These are phyloP conservation scores for Drosophila aff. DNA, from an alignment of 1,140 invertebrate genomes.

Conservation along the genomic window DNA sequence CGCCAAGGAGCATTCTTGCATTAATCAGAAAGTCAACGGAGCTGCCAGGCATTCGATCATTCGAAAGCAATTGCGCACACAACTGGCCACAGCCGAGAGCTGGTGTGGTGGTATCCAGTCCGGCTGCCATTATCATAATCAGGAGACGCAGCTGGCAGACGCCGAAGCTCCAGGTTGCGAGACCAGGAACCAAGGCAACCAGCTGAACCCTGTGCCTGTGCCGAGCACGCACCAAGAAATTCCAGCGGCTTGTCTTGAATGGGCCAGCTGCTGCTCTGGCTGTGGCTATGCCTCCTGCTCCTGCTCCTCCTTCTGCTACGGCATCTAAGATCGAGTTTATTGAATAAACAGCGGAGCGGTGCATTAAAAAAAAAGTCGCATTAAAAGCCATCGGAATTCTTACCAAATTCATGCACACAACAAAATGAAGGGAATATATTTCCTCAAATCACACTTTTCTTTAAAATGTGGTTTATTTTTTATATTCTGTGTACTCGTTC, in stretches of 20 bases:
- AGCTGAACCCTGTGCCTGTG: conserved; percentile 71
- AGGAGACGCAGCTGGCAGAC: conserved; percentile 76
- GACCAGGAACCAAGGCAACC: conserved; percentile 23
- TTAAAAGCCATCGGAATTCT: conserved; percentile 4
- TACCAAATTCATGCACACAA: conserved; percentile 8
- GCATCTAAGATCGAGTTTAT: conserved; percentile 76
- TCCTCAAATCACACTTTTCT: background rate
- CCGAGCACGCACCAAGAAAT: conserved; percentile 84
- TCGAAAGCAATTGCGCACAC: conserved; percentile 73
- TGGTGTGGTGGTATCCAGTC: conserved; percentile 25
- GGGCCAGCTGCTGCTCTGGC: conserved; percentile 50
- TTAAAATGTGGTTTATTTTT: background rate
- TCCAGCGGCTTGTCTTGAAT: conserved; percentile 82
- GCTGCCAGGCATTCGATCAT: conserved; percentile 74
- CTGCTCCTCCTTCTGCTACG: conserved; percentile 23
- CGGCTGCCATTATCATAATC: conserved; percentile 76
- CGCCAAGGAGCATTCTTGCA: conserved; percentile 78
- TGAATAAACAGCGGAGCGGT: conserved; percentile 78
- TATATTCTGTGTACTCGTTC: background rate
- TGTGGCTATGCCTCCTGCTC: conserved; percentile 34
- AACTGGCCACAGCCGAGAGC: conserved; percentile 14
- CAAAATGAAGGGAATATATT: background rate
- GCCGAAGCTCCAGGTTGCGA: conserved; percentile 44
- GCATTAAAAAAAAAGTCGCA: conserved; percentile 32
- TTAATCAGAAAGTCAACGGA: conserved; percentile 84